Evolutionary conservation across 2,888 invertebrate species (phyloP).

Genomic region (Drosophila macrospina): DNA sequence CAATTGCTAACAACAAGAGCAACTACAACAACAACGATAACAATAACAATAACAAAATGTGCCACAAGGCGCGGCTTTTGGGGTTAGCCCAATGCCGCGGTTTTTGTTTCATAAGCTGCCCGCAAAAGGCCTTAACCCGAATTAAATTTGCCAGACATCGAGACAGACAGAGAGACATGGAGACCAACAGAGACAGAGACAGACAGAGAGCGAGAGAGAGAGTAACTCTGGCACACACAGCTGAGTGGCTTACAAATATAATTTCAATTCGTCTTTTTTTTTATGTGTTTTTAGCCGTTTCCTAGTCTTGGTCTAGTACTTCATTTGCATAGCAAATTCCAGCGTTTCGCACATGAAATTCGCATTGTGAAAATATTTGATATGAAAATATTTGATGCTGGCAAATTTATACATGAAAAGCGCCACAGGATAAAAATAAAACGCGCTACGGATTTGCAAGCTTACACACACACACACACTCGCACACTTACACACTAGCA

Average conservation of each 20-base stretch:
- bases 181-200: neutral
- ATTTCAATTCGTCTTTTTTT: constrained; percentile 55
- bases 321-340: constrained; percentile 73
- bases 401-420: constrained; percentile 39
- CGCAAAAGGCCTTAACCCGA: constrained; percentile 68
- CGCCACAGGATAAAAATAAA: constrained; percentile 34
- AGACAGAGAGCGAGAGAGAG: neutral
- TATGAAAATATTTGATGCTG: constrained; percentile 47
- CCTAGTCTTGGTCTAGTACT: constrained; percentile 20
- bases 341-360: constrained; percentile 44
- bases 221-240: constrained; percentile 21
- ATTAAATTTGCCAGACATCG: constrained; percentile 50
- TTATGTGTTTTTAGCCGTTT: constrained; percentile 17
- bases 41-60: constrained; percentile 69
- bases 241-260: constrained; percentile 51
- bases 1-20: constrained; percentile 61
- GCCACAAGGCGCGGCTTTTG: constrained; percentile 60
- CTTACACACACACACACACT: constrained; percentile 2
- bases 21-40: constrained; percentile 71
- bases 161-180: constrained; percentile 10
- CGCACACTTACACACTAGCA: constrained; percentile 5
- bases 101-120: constrained; percentile 49
- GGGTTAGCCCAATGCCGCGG: constrained; percentile 68
- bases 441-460: constrained; percentile 26
- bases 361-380: constrained; percentile 63